Evolutionary conservation across 2,888 invertebrate species (phyloP), one percentile per base, ranked within the genome.

Genomic region (Xanthia togata): DNA sequence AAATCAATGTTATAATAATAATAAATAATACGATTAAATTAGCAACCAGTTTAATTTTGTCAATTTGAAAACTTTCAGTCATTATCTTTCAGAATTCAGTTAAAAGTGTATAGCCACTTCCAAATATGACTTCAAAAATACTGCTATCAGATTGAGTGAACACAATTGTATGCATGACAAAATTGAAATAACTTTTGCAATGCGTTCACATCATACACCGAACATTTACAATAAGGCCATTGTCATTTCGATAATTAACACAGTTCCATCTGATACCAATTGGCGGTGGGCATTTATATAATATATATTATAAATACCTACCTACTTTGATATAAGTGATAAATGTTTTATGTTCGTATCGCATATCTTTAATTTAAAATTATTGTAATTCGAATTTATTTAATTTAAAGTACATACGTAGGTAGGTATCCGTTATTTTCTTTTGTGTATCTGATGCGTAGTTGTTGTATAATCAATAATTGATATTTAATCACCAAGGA

Each of bases 231-330:
- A 78, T 88, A 88, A 85, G 78, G 83, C 86, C 84, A 89, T 89
- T 89, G 88, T 92, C 89, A 90, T 73, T 83, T 84, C 83, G 86
- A 88, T 90, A 91, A 91, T 93, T 90, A 91, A 90, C 90, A 90
- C 55, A 81, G 88, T 89, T 87, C 79, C 88, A 92, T 91, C 90
- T 90, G 91, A 91, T 93, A 87, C 57, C 75, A 78, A 62, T 76
- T 77, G 76, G 17, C 67, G 55, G 44, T 68, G 78, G 78, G 76
- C 81, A 74, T 83, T 78, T 41, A 79, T 82, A 69, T 79, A 78
- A 83, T 80, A 79, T 70, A 78, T 68, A 53, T n/a, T 53, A 31
- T 55, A 55, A 53, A 17, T 79, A 59, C 20, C n/a, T 31, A 57
- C 55, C 4, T 50, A 20, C 38, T 14, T 70, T 41, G 53, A 8